Base-by-base conservation (phyloP, 2,797 vertebrate species). In the Pagetopsis macropterus region DNA sequence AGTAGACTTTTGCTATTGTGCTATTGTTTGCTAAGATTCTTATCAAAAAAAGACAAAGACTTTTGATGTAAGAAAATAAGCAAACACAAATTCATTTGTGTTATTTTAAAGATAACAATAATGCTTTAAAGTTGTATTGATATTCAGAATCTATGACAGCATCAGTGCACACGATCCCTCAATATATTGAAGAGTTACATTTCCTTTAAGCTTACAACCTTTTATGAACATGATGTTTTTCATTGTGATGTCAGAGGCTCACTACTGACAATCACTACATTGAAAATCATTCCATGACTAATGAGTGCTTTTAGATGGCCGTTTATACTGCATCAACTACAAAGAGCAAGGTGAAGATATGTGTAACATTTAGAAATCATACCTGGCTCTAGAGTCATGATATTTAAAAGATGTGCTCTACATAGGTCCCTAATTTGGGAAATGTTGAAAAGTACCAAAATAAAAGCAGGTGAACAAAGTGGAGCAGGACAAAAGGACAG, bases 271-370 rank as follows among this genome's bases (percentile, higher is more conserved):
- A 23, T 45, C 23, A 68, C 27, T 68, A 15, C 43, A 45, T 54
- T 61, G 48, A 64, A 65, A 70, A 70, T 33, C 31, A 48, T 48
- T 71, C 46, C 48, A 51, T 48, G 59, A 67, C 76, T 52, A 81
- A 67, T 68, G 56, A 72, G 40, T 9, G 19, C n/a, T 14, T 73
- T 64, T 75, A 17, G 65, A 62, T 61, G 62, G 56, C 57, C 60
- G 44, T 45, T 10, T 43, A 65, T 19, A 33, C 40, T 62, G 56
- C 46, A 45, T 78, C 19, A 72, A 63, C 12, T 19, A n/a, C 23
- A 51, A 19, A 44, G 40, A 63, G 49, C 55, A 51, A 23, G 75
- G 65, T 71, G 61, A 33, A 68, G 40, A 46, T 52, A 67, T 48
- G 52, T 51, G 46, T 19, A 59, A 55, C 44, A 63, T 19, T 31